Conservation (phyloP, 2,113 vertebrate genomes). For the Phainopepla nitens region DNA sequence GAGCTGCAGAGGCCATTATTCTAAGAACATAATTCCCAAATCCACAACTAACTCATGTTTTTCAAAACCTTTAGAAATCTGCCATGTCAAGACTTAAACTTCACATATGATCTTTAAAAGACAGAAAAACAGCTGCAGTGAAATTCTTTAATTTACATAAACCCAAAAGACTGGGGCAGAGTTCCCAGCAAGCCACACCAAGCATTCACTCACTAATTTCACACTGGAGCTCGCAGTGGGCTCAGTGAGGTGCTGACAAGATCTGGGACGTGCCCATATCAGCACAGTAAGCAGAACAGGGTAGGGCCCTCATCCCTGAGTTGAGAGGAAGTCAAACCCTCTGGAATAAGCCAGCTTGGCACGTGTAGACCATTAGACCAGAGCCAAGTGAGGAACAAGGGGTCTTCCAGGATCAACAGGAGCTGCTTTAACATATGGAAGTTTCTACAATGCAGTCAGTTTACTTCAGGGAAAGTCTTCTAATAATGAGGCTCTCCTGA, state of each 20-base stretch:
- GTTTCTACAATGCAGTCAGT: neutral
- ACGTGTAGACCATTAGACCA: accelerated
- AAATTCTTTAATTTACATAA: neutral
- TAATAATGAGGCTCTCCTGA: neutral
- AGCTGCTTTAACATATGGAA: neutral
- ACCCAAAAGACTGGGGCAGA: neutral
- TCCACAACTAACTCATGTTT: neutral
- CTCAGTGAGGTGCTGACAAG: neutral
- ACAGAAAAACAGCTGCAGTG: neutral
- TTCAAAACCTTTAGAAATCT: neutral
- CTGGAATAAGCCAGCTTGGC: neutral
- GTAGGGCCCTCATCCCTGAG: neutral
- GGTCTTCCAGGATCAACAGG: neutral
- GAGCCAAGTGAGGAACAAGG: neutral
- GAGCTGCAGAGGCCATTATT: neutral
- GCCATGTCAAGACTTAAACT: neutral
- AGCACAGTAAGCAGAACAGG: neutral
- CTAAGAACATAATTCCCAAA: neutral
- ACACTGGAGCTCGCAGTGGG: neutral
- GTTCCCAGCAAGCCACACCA: neutral
- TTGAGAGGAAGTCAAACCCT: neutral
- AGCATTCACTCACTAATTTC: neutral
- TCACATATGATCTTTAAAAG: neutral
- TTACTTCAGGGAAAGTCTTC: neutral
- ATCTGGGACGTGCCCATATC: neutral